phyloP scores from a whole-genome alignment of 2,797 vertebrate genomes.

The Molossus molossus region DNA sequence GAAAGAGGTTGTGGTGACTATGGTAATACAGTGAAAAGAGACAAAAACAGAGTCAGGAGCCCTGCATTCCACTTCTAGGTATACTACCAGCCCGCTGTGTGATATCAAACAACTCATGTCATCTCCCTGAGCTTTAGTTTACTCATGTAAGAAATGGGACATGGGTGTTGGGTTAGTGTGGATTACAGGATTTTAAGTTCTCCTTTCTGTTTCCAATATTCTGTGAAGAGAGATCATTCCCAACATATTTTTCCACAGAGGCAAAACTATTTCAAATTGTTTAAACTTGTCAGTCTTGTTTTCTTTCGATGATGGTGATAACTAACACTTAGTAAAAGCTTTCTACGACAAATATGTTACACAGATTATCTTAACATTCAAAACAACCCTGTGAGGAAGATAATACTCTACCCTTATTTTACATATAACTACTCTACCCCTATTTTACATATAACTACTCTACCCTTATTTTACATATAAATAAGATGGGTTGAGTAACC shows the following conservation, averaged over 20 bases:
- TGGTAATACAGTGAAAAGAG: not conserved
- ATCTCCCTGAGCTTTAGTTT: constrained; percentile 30
- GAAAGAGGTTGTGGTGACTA: not conserved
- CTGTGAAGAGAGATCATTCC: not conserved
- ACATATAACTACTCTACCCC: not conserved
- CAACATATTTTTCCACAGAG: constrained; percentile 6
- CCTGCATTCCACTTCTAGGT: not conserved
- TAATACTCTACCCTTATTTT: not conserved
- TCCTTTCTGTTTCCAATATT: constrained; percentile 8
- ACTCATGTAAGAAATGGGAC: not conserved
- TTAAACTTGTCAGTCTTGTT: constrained; percentile 48
- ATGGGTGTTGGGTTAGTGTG: not conserved
- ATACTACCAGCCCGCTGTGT: not conserved
- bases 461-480: not conserved
- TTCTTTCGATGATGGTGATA: constrained; percentile 43
- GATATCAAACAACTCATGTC: not conserved
- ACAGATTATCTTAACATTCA: not conserved
- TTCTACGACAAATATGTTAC: constrained; percentile 14
- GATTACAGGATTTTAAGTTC: constrained; percentile 5
- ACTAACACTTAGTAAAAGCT: constrained; percentile 47
- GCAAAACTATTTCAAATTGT: constrained; percentile 41
- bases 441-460: not conserved
- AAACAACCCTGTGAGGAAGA: not conserved
- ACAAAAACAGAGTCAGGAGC: not conserved
- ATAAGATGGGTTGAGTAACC: constrained; percentile 24